A percentile compares a stretch with the other conserved stretches of the same genome.
These are phyloP conservation scores for Lasioglossum figueresi DNA, from an alignment of 2,888 invertebrate genomes.

Conservation along the genomic window DNA sequence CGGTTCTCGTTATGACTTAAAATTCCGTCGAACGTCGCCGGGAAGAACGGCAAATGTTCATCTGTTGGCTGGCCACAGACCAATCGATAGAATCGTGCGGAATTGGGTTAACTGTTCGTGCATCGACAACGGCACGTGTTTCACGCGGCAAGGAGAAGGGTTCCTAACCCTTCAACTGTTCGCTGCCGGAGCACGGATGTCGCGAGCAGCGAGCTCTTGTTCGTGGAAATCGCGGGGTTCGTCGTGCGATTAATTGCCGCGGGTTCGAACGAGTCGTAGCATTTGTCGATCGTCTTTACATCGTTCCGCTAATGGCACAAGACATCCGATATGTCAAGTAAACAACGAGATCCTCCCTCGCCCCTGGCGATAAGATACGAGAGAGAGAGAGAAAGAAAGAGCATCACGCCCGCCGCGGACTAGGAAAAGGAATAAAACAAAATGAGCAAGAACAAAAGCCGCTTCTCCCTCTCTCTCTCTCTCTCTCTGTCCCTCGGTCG, in stretches of 20 bases:
- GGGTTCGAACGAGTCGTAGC: neutral
- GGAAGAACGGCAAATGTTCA: neutral
- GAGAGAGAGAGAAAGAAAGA: neutral
- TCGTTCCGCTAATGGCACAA: slow-evolving; percentile 30
- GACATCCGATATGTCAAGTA: slow-evolving; percentile 44
- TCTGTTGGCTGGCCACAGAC: neutral
- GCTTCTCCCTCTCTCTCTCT: slow-evolving; percentile 29
- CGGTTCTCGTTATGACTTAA: neutral
- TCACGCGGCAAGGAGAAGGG: slow-evolving; percentile 12
- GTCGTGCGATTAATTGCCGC: neutral
- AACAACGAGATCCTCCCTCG: slow-evolving; percentile 41
- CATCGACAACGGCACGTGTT: slow-evolving; percentile 34
- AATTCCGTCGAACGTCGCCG: neutral
- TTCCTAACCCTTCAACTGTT: neutral
- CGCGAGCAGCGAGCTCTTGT: neutral
- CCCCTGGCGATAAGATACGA: slow-evolving; percentile 38
- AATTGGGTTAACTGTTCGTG: slow-evolving; percentile 8
- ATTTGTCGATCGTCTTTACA: slow-evolving; percentile 37
- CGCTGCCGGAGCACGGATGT: neutral
- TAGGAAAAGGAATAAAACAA: slow-evolving; percentile 53
- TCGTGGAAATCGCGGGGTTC: neutral
- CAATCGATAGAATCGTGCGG: slow-evolving; percentile 7
- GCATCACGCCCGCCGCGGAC: neutral
- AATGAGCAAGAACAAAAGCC: slow-evolving; percentile 49
- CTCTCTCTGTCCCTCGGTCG: neutral